Base-by-base conservation (phyloP, 2,797 vertebrate species). In the Coccyzus lansbergi region DNA sequence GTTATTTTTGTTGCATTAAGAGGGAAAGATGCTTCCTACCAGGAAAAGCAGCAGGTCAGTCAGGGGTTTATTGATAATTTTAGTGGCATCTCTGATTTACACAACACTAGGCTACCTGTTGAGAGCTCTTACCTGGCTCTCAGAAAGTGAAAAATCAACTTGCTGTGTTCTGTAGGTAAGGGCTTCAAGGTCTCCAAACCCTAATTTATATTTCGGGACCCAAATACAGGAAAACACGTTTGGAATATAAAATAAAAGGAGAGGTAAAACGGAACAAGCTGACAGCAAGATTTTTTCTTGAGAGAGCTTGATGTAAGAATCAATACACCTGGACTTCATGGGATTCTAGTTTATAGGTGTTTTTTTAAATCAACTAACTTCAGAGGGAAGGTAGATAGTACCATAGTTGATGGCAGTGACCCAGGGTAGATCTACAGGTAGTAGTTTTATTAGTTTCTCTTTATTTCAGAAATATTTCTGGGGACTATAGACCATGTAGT, bases 381-480 rank as follows among this genome's bases (percentile, higher is more conserved):
- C 53, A 71, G 74, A 88, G 53, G 62, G 36, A 71, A 92, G 21
- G 49, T 77, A 48, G 80, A 16, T 56, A 83, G 44, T 28, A 74
- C 77, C 77, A 64, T 46, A 63, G 69, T 1, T 70, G 79, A 83
- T 83, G 49, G 58, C 88, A 86, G 49, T 84, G 74, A 60, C 70
- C 36, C 49, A 79, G 77, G n/a, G 55, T 11, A 60, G 46, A 72
- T 44, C 55, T 80, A 60, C 42, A 60, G 68, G 22, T 76, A 65
- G 31, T 55, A 33, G 8, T 63, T 92, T 94, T 90, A 80, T 49
- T 77, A 85, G 48, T 80, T 92, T 91, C 38, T 13, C 8, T 92
- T 92, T 88, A 53, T 88, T 94, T 91, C 64, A 83, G 90, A 83
- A 79, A 77, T 26, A 3, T 24, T 91, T 70, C 52, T 85, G 55